A percentile compares a stretch with the other conserved stretches of the same genome.
phyloP scores from a whole-genome alignment of 2,797 vertebrate genomes.

The Melanotaenia parkinsoni region DNA sequence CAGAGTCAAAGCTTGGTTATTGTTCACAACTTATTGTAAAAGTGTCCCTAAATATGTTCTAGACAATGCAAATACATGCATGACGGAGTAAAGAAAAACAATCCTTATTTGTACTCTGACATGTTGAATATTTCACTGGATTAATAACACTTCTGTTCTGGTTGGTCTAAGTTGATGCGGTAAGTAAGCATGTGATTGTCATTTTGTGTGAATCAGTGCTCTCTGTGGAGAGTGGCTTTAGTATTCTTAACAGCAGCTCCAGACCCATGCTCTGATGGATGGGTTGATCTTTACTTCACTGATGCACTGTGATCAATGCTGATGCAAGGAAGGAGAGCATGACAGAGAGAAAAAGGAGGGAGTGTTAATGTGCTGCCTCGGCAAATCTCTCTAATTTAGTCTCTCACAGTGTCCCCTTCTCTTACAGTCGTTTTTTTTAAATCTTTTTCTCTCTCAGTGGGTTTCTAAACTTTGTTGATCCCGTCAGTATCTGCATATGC shows the following conservation, averaged over 20 bases:
- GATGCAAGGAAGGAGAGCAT: constrained; percentile 67
- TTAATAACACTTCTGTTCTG: constrained; percentile 17
- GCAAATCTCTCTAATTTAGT: constrained; percentile 66
- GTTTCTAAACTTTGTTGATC: constrained; percentile 69
- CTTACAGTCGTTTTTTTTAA: constrained; percentile 65
- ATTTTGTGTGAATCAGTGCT: constrained; percentile 28
- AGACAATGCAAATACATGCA: constrained; percentile 10
- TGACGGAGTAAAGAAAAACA: not conserved
- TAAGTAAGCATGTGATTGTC: constrained; percentile 31
- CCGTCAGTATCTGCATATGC: constrained; percentile 75
- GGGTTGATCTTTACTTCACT: constrained; percentile 76
- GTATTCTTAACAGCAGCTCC: constrained; percentile 68
- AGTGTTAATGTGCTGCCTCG: constrained; percentile 67
- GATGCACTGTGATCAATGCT: constrained; percentile 82
- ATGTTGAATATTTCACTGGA: constrained; percentile 12
- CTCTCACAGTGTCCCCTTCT: constrained; percentile 28
- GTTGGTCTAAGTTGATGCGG: constrained; percentile 15
- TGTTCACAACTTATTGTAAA: not conserved
- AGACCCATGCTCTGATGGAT: constrained; percentile 75
- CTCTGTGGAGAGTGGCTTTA: constrained; percentile 50
- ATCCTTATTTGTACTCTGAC: constrained; percentile 10
- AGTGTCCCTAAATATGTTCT: not conserved
- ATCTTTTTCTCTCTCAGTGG: constrained; percentile 67
- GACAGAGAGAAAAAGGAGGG: constrained; percentile 27
- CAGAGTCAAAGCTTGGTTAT: not conserved